A percentile compares a stretch with the other conserved stretches of the same genome.
Conservation (phyloP, 2,113 vertebrate species). For the Zapus hudsonius region DNA sequence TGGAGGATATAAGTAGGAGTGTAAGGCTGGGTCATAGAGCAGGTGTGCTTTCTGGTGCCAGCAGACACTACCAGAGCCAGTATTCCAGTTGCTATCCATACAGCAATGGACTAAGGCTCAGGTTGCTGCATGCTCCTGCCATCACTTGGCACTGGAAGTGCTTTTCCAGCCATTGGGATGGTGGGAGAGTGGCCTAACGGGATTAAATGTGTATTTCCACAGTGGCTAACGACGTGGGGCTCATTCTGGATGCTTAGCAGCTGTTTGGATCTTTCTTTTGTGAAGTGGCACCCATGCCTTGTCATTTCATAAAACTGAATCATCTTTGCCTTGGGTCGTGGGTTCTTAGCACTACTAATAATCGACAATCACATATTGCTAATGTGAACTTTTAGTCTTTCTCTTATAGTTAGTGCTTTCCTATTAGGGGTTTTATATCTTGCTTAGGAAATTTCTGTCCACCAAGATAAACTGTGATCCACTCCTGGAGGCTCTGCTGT, state of each 20-base stretch:
- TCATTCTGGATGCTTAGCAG: rapidly evolving
- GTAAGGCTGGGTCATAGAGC: not conserved
- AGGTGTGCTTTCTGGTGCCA: not conserved
- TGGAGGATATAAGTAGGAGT: rapidly evolving
- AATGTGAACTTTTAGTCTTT: not conserved
- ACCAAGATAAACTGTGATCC: too few relatives aligned
- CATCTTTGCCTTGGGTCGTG: not conserved
- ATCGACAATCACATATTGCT: not conserved
- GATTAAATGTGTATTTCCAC: not conserved
- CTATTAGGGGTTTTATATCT: not conserved
- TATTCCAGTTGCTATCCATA: not conserved
- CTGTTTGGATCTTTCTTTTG: not conserved
- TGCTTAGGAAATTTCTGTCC: not conserved
- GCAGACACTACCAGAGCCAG: not conserved
- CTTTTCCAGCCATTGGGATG: not conserved
- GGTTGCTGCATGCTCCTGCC: rapidly evolving
- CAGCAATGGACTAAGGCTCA: too few relatives aligned
- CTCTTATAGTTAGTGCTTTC: not conserved
- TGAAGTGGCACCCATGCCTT: not conserved
- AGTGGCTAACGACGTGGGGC: rapidly evolving
- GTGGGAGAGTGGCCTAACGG: not conserved
- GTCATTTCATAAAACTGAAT: not conserved
- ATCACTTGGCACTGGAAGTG: rapidly evolving
- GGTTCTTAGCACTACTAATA: not conserved
- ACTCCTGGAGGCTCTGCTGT: too few relatives aligned